A percentile compares a stretch with the other conserved stretches of the same genome.
These are phyloP conservation scores for Agonum fuliginosum DNA, from an alignment of 2,888 invertebrate species.

Conservation along the genomic window DNA sequence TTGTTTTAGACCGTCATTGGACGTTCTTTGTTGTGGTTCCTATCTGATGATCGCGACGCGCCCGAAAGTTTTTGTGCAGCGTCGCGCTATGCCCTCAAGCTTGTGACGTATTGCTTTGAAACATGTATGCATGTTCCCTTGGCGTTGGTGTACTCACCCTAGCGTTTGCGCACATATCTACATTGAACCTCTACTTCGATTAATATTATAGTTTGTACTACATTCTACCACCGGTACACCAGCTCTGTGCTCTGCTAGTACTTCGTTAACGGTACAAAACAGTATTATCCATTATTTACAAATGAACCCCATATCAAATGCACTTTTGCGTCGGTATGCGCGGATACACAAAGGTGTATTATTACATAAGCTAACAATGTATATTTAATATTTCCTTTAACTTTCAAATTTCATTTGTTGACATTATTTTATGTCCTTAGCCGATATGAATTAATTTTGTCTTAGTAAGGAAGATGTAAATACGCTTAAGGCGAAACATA, in stretches of 20 bases:
- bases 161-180: not conserved
- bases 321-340: not conserved
- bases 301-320: conserved; percentile 1
- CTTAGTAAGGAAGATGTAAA: too few species aligned
- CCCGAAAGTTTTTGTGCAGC: conserved; percentile 27
- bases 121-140: conserved; percentile 37
- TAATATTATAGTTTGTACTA: conserved; percentile 41
- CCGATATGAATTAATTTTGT: too few species aligned
- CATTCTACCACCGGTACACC: not conserved
- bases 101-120: conserved; percentile 36
- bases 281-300: not conserved
- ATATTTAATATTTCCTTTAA: not conserved
- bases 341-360: not conserved
- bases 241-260: not conserved
- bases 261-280: conserved; percentile 1
- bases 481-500: too few species aligned
- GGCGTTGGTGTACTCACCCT: not conserved
- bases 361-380: not conserved
- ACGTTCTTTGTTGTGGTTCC: conserved; percentile 57
- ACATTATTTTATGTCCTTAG: too few species aligned
- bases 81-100: conserved; percentile 28
- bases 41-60: conserved; percentile 52
- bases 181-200: conserved; percentile 23
- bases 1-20: conserved; percentile 59
- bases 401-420: too few species aligned